Conservation (phyloP, 1,140 invertebrate species). For the Grapholita molesta region DNA sequence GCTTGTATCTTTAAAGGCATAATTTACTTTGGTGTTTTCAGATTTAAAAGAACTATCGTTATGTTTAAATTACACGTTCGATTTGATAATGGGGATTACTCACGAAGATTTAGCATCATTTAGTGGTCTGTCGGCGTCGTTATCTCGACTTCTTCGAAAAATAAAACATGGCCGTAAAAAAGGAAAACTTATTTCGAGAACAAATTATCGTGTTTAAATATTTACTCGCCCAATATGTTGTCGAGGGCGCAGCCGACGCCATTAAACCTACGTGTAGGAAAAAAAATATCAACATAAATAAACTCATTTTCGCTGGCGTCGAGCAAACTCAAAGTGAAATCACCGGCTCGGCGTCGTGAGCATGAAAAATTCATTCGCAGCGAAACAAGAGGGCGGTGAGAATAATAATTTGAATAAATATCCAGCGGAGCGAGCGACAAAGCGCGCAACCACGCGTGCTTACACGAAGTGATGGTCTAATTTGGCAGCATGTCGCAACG, state of each 20-base stretch:
- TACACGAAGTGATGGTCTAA: constrained; percentile 67
- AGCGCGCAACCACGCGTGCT: constrained; percentile 64
- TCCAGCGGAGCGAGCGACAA: constrained; percentile 64
- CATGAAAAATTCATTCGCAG: constrained; percentile 74
- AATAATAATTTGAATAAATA: constrained; percentile 76
- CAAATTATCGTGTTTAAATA: constrained; percentile 40
- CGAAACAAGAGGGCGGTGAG: constrained; percentile 66
- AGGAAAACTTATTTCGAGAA: constrained; percentile 16
- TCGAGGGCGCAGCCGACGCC: constrained; percentile 28
- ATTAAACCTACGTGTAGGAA: constrained; percentile 35
- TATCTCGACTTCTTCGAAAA: constrained; percentile 11
- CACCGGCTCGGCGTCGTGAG: constrained; percentile 61
- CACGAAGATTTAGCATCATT: constrained; percentile 7
- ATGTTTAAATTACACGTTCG: constrained; percentile 13
- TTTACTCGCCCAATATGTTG: constrained; percentile 35
- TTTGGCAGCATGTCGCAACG: constrained; percentile 62
- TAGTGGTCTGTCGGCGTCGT: constrained; percentile 15
- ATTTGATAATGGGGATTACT: constrained; percentile 10
- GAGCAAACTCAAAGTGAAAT: constrained; percentile 69
- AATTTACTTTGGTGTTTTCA: constrained; percentile 13
- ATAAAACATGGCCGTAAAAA: constrained; percentile 18
- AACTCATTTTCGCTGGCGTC: constrained; percentile 47
- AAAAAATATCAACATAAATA: constrained; percentile 51
- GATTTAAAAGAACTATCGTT: constrained; percentile 16
- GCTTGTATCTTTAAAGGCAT: constrained; percentile 13